phyloP scores from a whole-genome alignment of 2,113 vertebrate species.

The Sphyrna mokarran region DNA sequence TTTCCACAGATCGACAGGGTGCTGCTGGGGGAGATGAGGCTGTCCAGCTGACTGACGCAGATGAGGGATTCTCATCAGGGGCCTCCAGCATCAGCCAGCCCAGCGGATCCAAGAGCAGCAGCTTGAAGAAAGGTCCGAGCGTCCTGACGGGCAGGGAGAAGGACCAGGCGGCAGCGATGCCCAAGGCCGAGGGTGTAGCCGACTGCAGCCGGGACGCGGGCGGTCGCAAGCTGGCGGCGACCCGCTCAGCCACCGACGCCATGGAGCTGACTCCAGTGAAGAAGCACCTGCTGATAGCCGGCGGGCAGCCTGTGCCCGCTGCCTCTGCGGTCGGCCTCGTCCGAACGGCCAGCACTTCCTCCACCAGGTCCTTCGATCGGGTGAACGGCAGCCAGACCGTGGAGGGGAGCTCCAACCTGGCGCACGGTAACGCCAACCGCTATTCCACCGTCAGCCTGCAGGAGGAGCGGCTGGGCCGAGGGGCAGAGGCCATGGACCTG shows the following conservation, averaged over 20 bases:
- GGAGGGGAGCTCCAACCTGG: conserved; percentile 60
- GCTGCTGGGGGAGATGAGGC: conserved; percentile 82
- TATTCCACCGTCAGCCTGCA: conserved; percentile 89
- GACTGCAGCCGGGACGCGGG: conserved; percentile 54
- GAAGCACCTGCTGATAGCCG: conserved; percentile 84
- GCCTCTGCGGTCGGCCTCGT: conserved; percentile 66
- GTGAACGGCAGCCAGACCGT: conserved; percentile 67
- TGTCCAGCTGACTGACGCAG: conserved; percentile 83
- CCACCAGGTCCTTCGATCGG: conserved; percentile 92
- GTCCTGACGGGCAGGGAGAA: conserved; percentile 74
- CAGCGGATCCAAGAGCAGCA: conserved; percentile 72
- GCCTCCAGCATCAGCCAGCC: conserved; percentile 95
- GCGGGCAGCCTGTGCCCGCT: conserved; percentile 66
- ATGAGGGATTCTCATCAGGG: conserved; percentile 95
- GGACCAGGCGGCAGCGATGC: conserved; percentile 49
- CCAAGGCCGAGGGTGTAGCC: conserved; percentile 56
- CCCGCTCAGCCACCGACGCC: conserved; percentile 61
- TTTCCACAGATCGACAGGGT: conserved; percentile 71
- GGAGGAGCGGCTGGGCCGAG: conserved; percentile 78
- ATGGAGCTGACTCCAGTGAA: conserved; percentile 82
- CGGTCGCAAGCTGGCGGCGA: conserved; percentile 57
- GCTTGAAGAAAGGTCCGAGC: conserved; percentile 77
- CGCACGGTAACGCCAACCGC: conserved; percentile 65
- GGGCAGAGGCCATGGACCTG: conserved; percentile 71
- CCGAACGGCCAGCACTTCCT: conserved; percentile 90